These are phyloP conservation scores for Macheiramphus alcinus DNA, from an alignment of 2,113 vertebrate species.

Conservation along the genomic window DNA sequence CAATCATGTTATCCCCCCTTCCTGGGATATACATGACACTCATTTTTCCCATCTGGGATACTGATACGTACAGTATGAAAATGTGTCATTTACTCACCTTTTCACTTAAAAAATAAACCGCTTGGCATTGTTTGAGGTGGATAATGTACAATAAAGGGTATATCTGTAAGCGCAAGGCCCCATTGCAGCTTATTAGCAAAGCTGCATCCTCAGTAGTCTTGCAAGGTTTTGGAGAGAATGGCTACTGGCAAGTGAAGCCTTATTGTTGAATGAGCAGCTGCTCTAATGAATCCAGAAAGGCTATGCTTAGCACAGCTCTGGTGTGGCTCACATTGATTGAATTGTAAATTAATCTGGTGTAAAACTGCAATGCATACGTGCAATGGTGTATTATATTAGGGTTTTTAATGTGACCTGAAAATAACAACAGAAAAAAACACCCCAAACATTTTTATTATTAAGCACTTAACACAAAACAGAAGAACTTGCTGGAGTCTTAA, in stretches of 20 bases:
- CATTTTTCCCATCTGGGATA: background rate
- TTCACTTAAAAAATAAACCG: background rate
- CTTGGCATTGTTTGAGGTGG: background rate
- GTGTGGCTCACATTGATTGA: background rate
- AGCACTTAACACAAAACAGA: background rate
- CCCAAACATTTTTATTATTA: background rate
- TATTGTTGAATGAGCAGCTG: background rate
- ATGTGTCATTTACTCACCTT: background rate
- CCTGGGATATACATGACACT: background rate
- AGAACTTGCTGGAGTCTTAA: background rate
- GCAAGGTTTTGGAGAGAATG: slow-evolving; percentile 8
- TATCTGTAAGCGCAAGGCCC: background rate
- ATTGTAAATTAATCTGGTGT: background rate
- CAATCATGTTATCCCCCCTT: background rate
- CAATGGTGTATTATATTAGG: background rate
- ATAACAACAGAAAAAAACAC: background rate
- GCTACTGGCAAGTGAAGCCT: background rate
- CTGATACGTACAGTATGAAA: background rate
- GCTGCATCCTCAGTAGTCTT: background rate
- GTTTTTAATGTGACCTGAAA: background rate
- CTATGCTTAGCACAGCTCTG: background rate
- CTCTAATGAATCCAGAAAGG: slow-evolving; percentile 8
- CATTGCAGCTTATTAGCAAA: slow-evolving; percentile 30
- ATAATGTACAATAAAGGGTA: background rate
- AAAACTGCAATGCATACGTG: background rate